Evolutionary conservation across 2,888 invertebrate species (phyloP), one percentile per base, ranked within the genome.

Genomic region (Neuroscelio doddi): DNA sequence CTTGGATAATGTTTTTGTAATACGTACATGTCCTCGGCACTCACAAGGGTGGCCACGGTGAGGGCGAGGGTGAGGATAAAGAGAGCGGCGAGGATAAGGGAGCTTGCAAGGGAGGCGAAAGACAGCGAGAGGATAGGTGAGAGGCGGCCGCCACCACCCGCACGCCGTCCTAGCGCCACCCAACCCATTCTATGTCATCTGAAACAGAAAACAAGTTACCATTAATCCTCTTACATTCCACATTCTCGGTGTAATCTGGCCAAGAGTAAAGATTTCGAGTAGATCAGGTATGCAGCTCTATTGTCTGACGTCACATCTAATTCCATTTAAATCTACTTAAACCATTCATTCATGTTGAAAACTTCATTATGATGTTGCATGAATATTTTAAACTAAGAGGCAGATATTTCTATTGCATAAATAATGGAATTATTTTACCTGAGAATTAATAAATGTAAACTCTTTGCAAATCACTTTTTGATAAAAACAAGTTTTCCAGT

Each of bases 111-210:
- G 80, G 83, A 82, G 78, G 83, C 82, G 80, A 83, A 78, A 80
- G 82, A 83, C 79, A 83, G 82, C 79, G 81, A 83, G 75, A 82
- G 79, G 76, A 82, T 79, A 75, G 82, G 81, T 80, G 83, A 81
- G 74, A 82, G 79, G 81, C 81, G 80, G 80, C 80, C 74, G 77
- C 81, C 79, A 82, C 80, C 82, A 81, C 82, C 82, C 79, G 80
- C 79, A 82, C 89, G 90, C 87, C 91, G 90, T 88, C 91, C 90
- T 89, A 92, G 91, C 90, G 91, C 92, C 90, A 89, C 89, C 90
- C 91, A 92, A 91, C 92, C 93, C 93, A 94, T 94, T 92, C 92
- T 93, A 93, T 90, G 92, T 91, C 92, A 92, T 93, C 93, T 94
- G 90, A 63, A 92, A 92, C 72, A 80, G 75, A 79, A 71, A 81